Conservation (phyloP, 2,888 invertebrate species). For the Aleiodes testaceus region DNA sequence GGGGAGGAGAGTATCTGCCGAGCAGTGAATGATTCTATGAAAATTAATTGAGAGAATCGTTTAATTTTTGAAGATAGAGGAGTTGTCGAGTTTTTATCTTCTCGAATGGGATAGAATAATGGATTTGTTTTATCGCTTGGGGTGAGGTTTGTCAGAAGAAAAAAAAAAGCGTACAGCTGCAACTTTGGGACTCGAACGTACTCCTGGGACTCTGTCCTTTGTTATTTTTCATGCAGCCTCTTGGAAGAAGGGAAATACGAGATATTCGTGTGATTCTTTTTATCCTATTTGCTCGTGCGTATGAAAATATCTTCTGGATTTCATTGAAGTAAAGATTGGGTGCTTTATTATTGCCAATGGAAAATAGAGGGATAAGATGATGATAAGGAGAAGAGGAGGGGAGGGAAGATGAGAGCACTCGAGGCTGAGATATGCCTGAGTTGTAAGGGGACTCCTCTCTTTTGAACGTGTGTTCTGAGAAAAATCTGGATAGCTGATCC, state of each 20-base stretch:
- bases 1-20: slow-evolving; percentile 15
- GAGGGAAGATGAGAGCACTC: slow-evolving; percentile 18
- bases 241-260: no score
- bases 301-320: slow-evolving; percentile 9
- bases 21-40: slow-evolving; percentile 1
- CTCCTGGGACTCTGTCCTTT: no score
- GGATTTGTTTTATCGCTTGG: no score
- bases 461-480: slow-evolving; percentile 44
- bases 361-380: neutral
- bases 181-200: no score
- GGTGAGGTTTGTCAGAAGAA: slow-evolving; percentile 10
- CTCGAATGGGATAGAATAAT: neutral
- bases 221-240: no score
- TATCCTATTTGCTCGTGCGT: no score
- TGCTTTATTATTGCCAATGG: neutral
- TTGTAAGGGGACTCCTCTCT: slow-evolving; percentile 50
- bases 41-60: slow-evolving; percentile 2
- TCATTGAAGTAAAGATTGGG: no score
- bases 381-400: neutral
- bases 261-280: no score
- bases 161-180: neutral
- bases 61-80: neutral
- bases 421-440: neutral
- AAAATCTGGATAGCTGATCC: slow-evolving; percentile 42
- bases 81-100: neutral